Evolutionary conservation across 2,797 vertebrate genomes (phyloP).

Genomic region (Anas bernieri): DNA sequence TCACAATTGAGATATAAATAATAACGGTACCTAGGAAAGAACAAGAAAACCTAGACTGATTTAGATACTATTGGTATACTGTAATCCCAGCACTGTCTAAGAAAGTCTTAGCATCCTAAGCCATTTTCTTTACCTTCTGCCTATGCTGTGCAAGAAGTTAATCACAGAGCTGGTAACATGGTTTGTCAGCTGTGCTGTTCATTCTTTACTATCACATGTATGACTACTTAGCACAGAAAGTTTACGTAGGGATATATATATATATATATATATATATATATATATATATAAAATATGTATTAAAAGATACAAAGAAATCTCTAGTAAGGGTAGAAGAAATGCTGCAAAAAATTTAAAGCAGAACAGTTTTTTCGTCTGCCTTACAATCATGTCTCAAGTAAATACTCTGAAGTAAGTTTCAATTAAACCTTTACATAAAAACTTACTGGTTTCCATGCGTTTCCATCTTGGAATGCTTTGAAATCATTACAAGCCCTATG

Average conservation of each 20-base stretch:
- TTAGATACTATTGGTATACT: neutral
- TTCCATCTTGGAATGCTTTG: neutral
- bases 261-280: too few relatives aligned
- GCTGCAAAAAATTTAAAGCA: neutral
- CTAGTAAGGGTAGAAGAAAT: neutral
- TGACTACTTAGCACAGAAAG: neutral
- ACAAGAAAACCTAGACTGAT: neutral
- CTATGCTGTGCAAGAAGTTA: neutral
- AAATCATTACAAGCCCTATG: neutral
- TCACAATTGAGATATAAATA: neutral
- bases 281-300: neutral
- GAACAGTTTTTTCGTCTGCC: neutral
- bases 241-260: neutral
- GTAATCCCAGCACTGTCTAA: neutral
- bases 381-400: neutral
- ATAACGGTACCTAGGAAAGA: neutral
- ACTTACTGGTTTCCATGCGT: neutral
- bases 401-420: neutral
- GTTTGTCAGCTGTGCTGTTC: neutral
- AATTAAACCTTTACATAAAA: neutral
- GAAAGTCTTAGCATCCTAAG: neutral
- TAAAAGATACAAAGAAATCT: neutral
- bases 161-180: neutral
- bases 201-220: neutral
- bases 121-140: neutral